Conservation (phyloP, 2,113 vertebrate genomes). For the Pontoporia blainvillei region DNA sequence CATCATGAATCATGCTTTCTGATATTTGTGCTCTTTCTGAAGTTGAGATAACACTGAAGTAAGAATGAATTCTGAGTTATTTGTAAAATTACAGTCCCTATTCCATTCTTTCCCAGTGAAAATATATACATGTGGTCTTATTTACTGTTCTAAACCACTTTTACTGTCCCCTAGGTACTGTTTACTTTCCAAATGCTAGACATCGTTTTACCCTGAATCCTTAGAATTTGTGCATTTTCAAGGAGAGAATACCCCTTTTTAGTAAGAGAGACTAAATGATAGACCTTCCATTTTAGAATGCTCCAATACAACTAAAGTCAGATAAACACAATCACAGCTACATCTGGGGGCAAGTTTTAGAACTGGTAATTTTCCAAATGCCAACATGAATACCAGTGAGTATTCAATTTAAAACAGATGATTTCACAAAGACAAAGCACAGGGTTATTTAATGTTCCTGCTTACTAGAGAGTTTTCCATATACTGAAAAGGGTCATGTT, state of each 20-base stretch:
- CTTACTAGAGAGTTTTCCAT: background rate
- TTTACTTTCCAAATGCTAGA: background rate
- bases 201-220: background rate
- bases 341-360: background rate
- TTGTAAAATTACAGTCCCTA: background rate
- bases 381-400: background rate
- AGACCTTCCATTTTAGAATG: background rate
- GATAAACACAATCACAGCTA: background rate
- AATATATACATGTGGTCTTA: background rate
- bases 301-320: background rate
- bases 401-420: background rate
- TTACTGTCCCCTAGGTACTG: background rate
- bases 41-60: background rate
- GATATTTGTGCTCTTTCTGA: background rate
- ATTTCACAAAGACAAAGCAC: background rate
- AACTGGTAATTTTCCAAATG: background rate
- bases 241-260: background rate
- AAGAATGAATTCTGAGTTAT: background rate
- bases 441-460: background rate
- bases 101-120: background rate
- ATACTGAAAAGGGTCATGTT: background rate
- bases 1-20: background rate
- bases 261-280: background rate
- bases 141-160: background rate
- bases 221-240: background rate